Base-by-base conservation (phyloP, 1,140 invertebrate genomes). In the Monomorium pharaonis region DNA sequence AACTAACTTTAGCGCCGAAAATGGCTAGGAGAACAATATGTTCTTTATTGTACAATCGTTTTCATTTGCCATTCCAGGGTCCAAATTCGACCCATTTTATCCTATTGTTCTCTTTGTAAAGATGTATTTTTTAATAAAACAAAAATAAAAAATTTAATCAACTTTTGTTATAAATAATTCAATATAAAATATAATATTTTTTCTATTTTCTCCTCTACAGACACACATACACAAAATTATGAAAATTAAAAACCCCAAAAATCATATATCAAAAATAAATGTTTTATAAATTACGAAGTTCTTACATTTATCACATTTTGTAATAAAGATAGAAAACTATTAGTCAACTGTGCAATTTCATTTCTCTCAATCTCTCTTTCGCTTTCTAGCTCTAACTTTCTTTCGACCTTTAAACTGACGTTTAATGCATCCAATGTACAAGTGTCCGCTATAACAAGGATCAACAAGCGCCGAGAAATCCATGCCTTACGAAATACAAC, bases 401-500 rank as follows among this genome's bases (percentile, higher is more conserved):
- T 10, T 18, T 56, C 10, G 33, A 44, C 51, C 2, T 10, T 42
- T 14, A 58, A 63, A 76, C 84, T 49, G 37, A 60, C 74, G 60
- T 86, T 90, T 90, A 87, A 87, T 87, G 85, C 88, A 89, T 58
- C 72, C 72, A 74, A 76, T 33, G 85, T 87, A 75, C 70, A 81
- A 80, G 88, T 89, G 74, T 74, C 62, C 62, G 65, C 80, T 80
- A 81, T 89, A 89, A 90, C 88, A 84, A 89, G 85, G 80, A 90
- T 89, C 85, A 90, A 89, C 85, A 90, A 89, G 80, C 85, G 65
- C 24, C 65, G 85, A 90, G 88, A 87, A 90, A 90, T 89, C 85
- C 80, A 42, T 80, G 88, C 85, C 88, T 90, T 90, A 90, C 60
- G 88, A 88, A 87, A 90, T 89, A 87, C 81, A 90, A 87, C 89